Percentiles rank a stretch among this genome's conserved stretches.
phyloP scores from a whole-genome alignment of 2,888 invertebrate genomes.

The Aspidiotus destructor region DNA sequence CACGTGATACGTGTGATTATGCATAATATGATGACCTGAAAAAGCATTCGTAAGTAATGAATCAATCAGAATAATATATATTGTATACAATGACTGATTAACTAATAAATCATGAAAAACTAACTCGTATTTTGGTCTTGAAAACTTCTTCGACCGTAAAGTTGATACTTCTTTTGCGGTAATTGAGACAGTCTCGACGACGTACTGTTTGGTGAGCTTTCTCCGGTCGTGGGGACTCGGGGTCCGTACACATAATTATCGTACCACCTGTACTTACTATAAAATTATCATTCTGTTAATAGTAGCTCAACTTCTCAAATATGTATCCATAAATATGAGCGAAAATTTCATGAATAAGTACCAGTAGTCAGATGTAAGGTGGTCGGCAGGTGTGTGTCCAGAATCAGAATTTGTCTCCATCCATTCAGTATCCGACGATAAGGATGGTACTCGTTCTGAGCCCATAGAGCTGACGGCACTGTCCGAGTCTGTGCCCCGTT shows the following conservation, averaged over 20 bases:
- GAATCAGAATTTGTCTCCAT: constrained; percentile 79
- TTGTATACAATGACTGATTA: too few relatives aligned
- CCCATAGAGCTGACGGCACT: constrained; percentile 90
- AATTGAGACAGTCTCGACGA: constrained; percentile 49
- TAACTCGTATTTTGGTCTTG: constrained; percentile 48
- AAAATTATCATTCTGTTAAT: constrained; percentile 35
- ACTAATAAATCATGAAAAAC: neutral
- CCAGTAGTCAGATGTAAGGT: constrained; percentile 29
- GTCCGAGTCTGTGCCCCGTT: constrained; percentile 63
- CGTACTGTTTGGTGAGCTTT: constrained; percentile 43
- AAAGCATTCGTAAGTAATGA: too few relatives aligned
- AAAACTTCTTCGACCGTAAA: constrained; percentile 80
- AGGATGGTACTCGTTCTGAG: constrained; percentile 75
- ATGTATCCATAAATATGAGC: neutral
- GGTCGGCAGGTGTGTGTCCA: constrained; percentile 46
- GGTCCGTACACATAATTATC: constrained; percentile 55
- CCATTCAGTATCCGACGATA: constrained; percentile 85
- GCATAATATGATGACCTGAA: constrained; percentile 40
- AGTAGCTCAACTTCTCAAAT: neutral
- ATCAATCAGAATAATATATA: too few relatives aligned
- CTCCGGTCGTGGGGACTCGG: constrained; percentile 43
- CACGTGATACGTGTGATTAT: constrained; percentile 81
- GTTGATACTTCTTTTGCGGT: constrained; percentile 83
- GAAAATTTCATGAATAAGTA: neutral
- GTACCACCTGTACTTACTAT: constrained; percentile 52